Base-by-base conservation (phyloP, 1,140 invertebrate genomes). In the Steinernema khuongi region DNA sequence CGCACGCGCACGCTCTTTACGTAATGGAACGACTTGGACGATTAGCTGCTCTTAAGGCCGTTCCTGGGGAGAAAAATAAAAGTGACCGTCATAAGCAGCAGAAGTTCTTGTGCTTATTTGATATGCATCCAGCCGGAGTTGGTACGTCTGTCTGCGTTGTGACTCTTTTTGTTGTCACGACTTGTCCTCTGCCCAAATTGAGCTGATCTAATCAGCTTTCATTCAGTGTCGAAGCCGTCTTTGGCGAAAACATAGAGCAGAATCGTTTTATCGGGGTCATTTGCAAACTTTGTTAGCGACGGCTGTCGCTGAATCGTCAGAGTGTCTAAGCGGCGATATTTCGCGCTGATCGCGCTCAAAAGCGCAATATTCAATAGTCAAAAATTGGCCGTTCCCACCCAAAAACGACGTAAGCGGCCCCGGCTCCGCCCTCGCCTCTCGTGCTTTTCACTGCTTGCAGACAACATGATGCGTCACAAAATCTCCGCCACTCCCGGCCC, bases 231-330 rank as follows among this genome's bases (percentile, higher is more conserved):
- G 11, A 17, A 7, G 50, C 19, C 50, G 50, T 11, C 50, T 60
- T 11, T 26, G 50, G 26, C 50, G 50, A 60, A 60, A 60, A 60
- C 50, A 60, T 22, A 60, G 50, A 22, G n/a, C n/a, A n/a, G 50
- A 60, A 60, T 60, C 50, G 50, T 60, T 60, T 60, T 60, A 60
- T 60, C 50, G 22, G 50, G 22, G 50, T 60, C 50, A 60, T 60
- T 60, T 60, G 50, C 50, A 60, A 60, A 60, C 19, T 7, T 60
- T 60, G 50, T 60, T 60, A 60, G 50, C 7, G 50, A 7, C 26
- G 4, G 50, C 26, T 22, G 50, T 26, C 50, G 50, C 50, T 60
- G 50, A 60, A 60, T 60, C 11, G 50, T 60, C 11, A 60, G 26
- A 60, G 50, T 4, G 50, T 60, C 50, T 60, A 22, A 11, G 50